phyloP scores from a whole-genome alignment of 2,797 vertebrate genomes.

The Onychomys torridus region DNA sequence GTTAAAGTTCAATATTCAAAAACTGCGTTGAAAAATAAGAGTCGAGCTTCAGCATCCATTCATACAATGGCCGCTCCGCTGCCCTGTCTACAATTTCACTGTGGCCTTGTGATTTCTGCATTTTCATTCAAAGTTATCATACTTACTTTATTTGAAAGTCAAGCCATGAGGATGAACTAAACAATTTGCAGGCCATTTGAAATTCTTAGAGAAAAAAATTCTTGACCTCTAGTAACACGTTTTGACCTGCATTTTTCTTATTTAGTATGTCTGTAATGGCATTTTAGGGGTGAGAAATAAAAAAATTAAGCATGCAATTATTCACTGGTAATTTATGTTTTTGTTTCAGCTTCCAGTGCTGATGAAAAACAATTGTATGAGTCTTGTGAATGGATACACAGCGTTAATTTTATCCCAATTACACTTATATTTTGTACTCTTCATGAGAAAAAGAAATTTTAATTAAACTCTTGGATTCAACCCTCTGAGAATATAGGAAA shows the following conservation, averaged over 20 bases:
- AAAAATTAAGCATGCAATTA: not conserved
- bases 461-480: constrained; percentile 11
- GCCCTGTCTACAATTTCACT: constrained; percentile 15
- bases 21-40: not conserved
- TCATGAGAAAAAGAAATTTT: constrained; percentile 24
- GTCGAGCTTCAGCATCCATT: not conserved
- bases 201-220: constrained; percentile 43
- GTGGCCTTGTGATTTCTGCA: not conserved
- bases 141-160: constrained; percentile 22
- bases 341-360: constrained; percentile 32
- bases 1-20: not conserved
- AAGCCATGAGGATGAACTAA: constrained; percentile 20
- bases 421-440: not conserved
- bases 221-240: not conserved
- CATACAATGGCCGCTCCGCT: not conserved
- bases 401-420: constrained; percentile 12
- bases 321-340: constrained; percentile 4
- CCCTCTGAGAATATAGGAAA: not conserved
- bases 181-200: constrained; percentile 45
- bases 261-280: constrained; percentile 12
- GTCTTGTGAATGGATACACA: not conserved
- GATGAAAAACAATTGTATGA: not conserved
- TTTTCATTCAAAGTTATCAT: not conserved
- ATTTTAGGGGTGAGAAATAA: constrained; percentile 1
- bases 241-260: constrained; percentile 53